Evolutionary conservation across 2,888 invertebrate genomes (phyloP).

Genomic region (Luperina nickerlii): DNA sequence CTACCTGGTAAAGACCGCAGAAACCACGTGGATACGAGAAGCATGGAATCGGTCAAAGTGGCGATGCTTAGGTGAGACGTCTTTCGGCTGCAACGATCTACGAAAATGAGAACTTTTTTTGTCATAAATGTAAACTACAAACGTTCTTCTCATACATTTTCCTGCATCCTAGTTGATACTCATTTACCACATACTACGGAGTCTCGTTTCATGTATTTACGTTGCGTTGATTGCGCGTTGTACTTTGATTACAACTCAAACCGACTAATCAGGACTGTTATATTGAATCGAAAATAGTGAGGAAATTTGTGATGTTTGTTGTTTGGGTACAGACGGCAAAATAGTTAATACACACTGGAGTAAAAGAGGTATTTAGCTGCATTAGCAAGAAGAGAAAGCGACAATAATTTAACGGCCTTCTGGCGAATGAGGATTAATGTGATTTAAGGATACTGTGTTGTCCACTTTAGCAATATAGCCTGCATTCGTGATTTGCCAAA

Average conservation of each 20-base stretch:
- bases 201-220: constrained; percentile 39
- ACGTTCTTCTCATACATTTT: neutral
- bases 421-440: neutral
- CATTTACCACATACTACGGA: neutral
- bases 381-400: neutral
- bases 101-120: neutral
- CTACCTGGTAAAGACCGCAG: neutral
- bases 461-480: neutral
- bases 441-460: neutral
- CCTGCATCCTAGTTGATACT: neutral
- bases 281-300: constrained; percentile 33
- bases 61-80: no score
- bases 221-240: constrained; percentile 45
- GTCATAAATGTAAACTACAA: no score
- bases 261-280: constrained; percentile 40
- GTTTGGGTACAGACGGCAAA: neutral
- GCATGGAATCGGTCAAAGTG: neutral
- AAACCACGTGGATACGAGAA: no score
- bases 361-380: neutral
- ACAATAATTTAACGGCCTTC: neutral
- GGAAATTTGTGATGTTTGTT: constrained; percentile 24
- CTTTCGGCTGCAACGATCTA: neutral
- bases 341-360: neutral
- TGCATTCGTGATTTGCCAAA: no score
- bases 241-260: constrained; percentile 40